Base-by-base conservation (phyloP, 2,797 vertebrate species). In the Garrulus glandarius region DNA sequence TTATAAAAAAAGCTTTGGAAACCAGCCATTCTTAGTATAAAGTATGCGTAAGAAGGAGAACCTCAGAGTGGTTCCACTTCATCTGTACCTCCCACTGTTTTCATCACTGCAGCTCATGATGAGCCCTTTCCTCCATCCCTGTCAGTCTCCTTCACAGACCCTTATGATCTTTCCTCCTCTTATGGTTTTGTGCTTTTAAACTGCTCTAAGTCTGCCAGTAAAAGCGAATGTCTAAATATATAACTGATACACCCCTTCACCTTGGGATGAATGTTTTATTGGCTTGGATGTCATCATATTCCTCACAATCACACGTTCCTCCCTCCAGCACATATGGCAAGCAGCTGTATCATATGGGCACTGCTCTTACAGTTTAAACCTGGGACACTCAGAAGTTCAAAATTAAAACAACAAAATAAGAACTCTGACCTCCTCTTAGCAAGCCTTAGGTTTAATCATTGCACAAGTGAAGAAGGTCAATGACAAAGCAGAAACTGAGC, bases 231-330 rank as follows among this genome's bases (percentile, higher is more conserved):
- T 77, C 85, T 87, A 93, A 95, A 95, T 93, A 86, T 86, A 85
- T 95, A 95, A 93, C 92, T 92, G 95, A 95, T 96, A 96, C 65
- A 91, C 90, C 86, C 87, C 1, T 88, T 94, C 86, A 97, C 97
- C 87, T 96, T 93, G 84, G 78, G 85, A 95, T 75, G 83, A 88
- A 95, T 93, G 89, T 89, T 96, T 95, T 94, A 95, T 93, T 67
- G 13, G 39, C 82, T 93, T 13, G 30, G 84, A 95, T 94, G 90
- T 93, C 94, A 95, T 93, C 84, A 69, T 82, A 72, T 55, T 95
- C 86, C 21, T 96, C 86, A 94, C 46, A 95, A 83, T 96, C 90
- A 84, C 68, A 82, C 59, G 26, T 84, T 89, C 49, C 30, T 88
- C 57, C 47, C 50, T 77, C 76, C 76, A 85, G 65, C 41, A 95